Conservation (phyloP, 2,888 invertebrate genomes). For the Alcis repandata region DNA sequence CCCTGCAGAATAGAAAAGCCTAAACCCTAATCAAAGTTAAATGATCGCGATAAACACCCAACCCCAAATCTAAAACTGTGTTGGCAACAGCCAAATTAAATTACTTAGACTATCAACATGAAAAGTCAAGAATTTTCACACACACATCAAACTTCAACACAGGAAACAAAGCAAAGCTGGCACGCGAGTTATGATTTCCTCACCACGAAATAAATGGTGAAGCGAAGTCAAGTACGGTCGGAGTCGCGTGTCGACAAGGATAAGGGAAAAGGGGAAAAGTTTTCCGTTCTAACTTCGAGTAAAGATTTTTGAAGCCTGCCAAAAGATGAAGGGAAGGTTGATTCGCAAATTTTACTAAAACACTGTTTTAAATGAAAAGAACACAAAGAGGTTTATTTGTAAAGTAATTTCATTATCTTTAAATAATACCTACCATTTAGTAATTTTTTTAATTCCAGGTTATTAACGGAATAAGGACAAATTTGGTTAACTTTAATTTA, state of each 20-base stretch:
- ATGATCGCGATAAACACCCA: too few relatives aligned
- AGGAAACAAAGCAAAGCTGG: constrained; percentile 42
- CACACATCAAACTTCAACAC: constrained; percentile 21
- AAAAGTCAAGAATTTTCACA: not conserved
- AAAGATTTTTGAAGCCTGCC: constrained; percentile 4
- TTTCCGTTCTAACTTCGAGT: constrained; percentile 13
- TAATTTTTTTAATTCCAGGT: not conserved
- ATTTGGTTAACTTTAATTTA: not conserved
- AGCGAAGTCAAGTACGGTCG: constrained; percentile 26
- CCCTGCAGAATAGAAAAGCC: too few relatives aligned
- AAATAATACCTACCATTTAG: too few relatives aligned
- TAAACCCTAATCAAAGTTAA: too few relatives aligned
- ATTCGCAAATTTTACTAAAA: too few relatives aligned
- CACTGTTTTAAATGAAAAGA: too few relatives aligned
- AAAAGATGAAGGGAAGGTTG: not conserved
- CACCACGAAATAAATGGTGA: constrained; percentile 49
- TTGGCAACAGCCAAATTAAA: not conserved
- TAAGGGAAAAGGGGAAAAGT: constrained; percentile 50
- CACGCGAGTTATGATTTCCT: constrained; percentile 52
- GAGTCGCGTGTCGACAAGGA: constrained; percentile 51
- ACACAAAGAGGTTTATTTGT: too few relatives aligned
- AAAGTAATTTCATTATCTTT: too few relatives aligned
- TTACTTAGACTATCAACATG: not conserved
- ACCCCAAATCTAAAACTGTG: not conserved
- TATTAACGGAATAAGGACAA: not conserved